Percentiles rank a stretch among this genome's conserved stretches.
These are phyloP conservation scores for Drosophila meridiana DNA, from an alignment of 2,888 invertebrate species.

Conservation along the genomic window DNA sequence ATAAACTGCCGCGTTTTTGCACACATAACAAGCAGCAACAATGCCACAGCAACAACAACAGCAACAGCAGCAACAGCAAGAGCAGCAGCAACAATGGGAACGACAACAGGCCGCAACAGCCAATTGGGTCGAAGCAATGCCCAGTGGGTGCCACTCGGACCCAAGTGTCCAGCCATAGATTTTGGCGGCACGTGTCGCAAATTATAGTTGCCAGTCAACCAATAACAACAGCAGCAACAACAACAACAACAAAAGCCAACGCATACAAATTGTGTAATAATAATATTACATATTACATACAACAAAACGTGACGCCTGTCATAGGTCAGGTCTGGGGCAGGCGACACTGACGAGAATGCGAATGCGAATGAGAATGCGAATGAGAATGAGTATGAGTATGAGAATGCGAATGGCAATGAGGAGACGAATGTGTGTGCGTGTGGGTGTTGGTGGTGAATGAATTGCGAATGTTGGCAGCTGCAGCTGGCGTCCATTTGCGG, in stretches of 20 bases:
- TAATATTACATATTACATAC: slow-evolving; percentile 63
- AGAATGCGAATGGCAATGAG: slow-evolving; percentile 1
- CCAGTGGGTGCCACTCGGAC: slow-evolving; percentile 20
- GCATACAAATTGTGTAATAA: slow-evolving; percentile 73
- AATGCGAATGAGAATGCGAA: slow-evolving; percentile 23
- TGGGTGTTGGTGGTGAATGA: slow-evolving; percentile 11
- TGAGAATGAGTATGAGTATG: slow-evolving; percentile 1
- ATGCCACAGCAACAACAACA: slow-evolving; percentile 14
- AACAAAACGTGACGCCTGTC: slow-evolving; percentile 63
- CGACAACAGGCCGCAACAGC: slow-evolving; percentile 17
- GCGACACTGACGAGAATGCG: slow-evolving; percentile 25
- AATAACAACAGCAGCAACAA: slow-evolving; percentile 22
- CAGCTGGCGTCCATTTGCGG: slow-evolving; percentile 39
- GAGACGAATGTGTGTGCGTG: background rate
- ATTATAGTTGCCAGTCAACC: slow-evolving; percentile 64
- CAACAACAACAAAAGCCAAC: slow-evolving; percentile 27
- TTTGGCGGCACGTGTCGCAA: slow-evolving; percentile 68
- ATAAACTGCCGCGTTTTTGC: slow-evolving; percentile 69
- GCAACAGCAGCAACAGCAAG: slow-evolving; percentile 12
- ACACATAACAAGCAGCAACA: slow-evolving; percentile 20
- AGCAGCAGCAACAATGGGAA: slow-evolving; percentile 17
- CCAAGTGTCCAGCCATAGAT: slow-evolving; percentile 54
- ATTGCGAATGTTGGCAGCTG: slow-evolving; percentile 43
- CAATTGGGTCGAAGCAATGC: slow-evolving; percentile 18
- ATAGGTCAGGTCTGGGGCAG: slow-evolving; percentile 42